Base-by-base conservation (phyloP, 2,113 vertebrate species). In the Cryptotis parvus region DNA sequence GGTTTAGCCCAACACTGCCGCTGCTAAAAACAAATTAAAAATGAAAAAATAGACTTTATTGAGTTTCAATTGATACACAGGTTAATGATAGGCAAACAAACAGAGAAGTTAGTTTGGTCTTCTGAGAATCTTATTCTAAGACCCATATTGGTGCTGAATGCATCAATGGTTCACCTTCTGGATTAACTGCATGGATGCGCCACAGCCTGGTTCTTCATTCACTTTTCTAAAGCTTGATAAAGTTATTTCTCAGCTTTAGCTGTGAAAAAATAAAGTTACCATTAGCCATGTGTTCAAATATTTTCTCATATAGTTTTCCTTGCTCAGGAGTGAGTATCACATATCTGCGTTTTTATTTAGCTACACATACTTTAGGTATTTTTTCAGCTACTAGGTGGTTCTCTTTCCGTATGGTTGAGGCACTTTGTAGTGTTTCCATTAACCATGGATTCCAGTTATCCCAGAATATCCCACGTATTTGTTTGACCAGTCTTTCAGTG, bases 231-330 rank as follows among this genome's bases (percentile, higher is more conserved):
- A 26, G 6, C 68, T 3, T 5, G 20, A 27, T 8, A 16, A 14
- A 1, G 31, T 12, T 22, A 18, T 55, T 11, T 39, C 7, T 15
- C 6, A 33, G 22, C 37, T 65, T 4, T 6, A 52, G n/a, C 35
- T 12, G 1, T 1, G 45, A 82, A 15, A n/a, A 35, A 35, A 61
- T 29, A 2, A 72, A 72, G 20, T 27, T 66, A 31, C 29, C 29
- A 2, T 10, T 24, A 18, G 7, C 31, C 3, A 37, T 1, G 3
- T 27, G 6, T 9, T 10, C 14, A 31, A 22, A 29, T 14, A 10
- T 45, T 45, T 33, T 29, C 29, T 12, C 2, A 6, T 4, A 11
- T 22, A 4, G 4, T 31, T 70, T 69, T 70, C 2, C 15, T 63
- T 74, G 61, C 18, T 43, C 31, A 52, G 41, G 45, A 33, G 12